A percentile compares a stretch with the other conserved stretches of the same genome.
These are phyloP conservation scores for Lytechinus variegatus DNA, from an alignment of 35 echinoderm and acorn worm species.

Conservation along the genomic window DNA sequence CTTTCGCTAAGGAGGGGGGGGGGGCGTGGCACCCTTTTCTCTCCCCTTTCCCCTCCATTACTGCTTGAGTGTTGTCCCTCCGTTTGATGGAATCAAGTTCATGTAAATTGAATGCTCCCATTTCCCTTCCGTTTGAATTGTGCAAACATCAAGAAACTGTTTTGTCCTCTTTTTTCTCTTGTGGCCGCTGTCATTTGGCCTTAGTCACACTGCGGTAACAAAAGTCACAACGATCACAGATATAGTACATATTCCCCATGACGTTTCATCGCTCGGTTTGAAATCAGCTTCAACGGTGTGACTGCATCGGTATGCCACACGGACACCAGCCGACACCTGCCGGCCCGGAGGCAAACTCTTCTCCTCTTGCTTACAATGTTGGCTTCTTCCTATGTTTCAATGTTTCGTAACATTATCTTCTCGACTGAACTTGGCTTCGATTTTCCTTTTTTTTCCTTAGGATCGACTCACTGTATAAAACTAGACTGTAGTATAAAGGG, in stretches of 20 bases:
- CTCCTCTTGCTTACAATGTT: slow-evolving; percentile 11
- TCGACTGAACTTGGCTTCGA: slow-evolving; percentile 1
- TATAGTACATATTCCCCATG: no score
- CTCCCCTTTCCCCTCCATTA: neutral
- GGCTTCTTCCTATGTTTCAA: neutral
- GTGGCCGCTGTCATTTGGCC: no score
- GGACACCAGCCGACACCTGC: neutral
- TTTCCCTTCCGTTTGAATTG: neutral
- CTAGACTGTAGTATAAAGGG: no score
- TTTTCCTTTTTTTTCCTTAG: neutral
- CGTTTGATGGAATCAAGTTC: neutral
- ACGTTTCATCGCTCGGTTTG: no score
- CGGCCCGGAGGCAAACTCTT: neutral
- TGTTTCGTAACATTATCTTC: neutral
- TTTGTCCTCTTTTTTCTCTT: neutral
- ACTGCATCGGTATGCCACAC: neutral
- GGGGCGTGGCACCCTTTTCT: neutral
- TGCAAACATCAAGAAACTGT: neutral
- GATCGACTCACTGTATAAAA: neutral
- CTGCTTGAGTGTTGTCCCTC: neutral
- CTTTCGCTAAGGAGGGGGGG: neutral
- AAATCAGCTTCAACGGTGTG: neutral
- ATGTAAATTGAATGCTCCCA: neutral
- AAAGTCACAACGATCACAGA: no score
- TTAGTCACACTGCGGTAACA: no score